phyloP scores from a whole-genome alignment of 2,797 vertebrate genomes.

The Pseudomugil tenellus region DNA sequence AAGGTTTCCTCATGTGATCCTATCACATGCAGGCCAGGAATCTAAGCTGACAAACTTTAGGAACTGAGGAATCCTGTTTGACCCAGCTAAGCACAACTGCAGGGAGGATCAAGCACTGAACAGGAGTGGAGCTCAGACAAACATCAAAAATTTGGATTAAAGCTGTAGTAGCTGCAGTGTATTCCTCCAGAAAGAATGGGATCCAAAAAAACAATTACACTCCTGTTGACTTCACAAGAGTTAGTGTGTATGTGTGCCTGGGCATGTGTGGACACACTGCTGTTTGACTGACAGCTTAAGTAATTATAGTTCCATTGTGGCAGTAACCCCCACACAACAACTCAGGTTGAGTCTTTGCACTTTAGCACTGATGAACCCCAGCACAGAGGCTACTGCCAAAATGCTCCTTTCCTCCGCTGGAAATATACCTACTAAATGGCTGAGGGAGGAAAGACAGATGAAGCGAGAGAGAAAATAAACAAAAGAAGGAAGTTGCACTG shows the following conservation, averaged over 20 bases:
- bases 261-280: slow-evolving; percentile 18
- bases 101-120: slow-evolving; percentile 2
- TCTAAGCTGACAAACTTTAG: slow-evolving; percentile 38
- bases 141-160: not conserved
- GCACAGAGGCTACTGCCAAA: slow-evolving; percentile 50
- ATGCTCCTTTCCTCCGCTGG: slow-evolving; percentile 30
- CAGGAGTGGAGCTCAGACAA: not conserved
- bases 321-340: slow-evolving; percentile 68
- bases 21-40: slow-evolving; percentile 12
- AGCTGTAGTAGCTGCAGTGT: not conserved
- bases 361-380: slow-evolving; percentile 46
- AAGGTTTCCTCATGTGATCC: slow-evolving; percentile 43
- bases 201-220: slow-evolving; percentile 35
- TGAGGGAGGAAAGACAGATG: slow-evolving; percentile 1
- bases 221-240: slow-evolving; percentile 20
- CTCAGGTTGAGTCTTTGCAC: slow-evolving; percentile 61
- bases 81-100: slow-evolving; percentile 37
- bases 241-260: slow-evolving; percentile 9
- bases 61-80: slow-evolving; percentile 28
- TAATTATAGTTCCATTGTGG: slow-evolving; percentile 75
- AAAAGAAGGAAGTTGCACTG: slow-evolving; percentile 3
- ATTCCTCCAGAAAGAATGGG: slow-evolving; percentile 11
- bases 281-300: slow-evolving; percentile 74
- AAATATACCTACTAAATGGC: slow-evolving; percentile 52
- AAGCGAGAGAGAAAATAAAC: slow-evolving; percentile 9